Percentiles rank a stretch among this genome's conserved stretches.
Evolutionary conservation across 2,888 invertebrate species (phyloP).

Genomic region (Hanleya hanleyi): DNA sequence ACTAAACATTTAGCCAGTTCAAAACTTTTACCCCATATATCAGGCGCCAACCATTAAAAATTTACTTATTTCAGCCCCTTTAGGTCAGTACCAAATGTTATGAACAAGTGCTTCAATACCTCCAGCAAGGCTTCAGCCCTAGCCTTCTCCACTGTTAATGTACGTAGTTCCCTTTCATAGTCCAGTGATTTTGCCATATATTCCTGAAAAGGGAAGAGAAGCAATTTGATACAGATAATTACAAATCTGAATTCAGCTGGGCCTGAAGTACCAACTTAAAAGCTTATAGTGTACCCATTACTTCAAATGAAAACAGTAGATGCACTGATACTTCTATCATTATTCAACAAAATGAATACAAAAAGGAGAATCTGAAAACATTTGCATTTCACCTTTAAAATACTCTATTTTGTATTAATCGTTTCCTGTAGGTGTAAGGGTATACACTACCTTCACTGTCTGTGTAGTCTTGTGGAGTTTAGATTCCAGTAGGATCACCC

Average conservation of each 20-base stretch:
- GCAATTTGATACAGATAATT: too few species aligned
- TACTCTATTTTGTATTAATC: not conserved
- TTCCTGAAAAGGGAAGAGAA: conserved; percentile 54
- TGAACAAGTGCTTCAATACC: too few species aligned
- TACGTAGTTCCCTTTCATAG: conserved; percentile 64
- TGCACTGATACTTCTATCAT: too few species aligned
- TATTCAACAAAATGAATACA: too few species aligned
- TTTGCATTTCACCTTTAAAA: too few species aligned
- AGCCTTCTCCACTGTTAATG: conserved; percentile 60
- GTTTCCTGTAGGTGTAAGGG: not conserved
- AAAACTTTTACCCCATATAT: not conserved
- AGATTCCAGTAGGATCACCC: conserved; percentile 63
- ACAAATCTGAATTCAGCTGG: too few species aligned
- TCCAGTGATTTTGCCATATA: conserved; percentile 66
- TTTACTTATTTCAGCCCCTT: not conserved
- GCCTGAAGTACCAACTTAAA: too few species aligned
- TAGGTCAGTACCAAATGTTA: not conserved
- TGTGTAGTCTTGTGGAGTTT: conserved; percentile 62
- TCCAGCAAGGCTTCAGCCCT: conserved; percentile 60
- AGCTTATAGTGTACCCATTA: too few species aligned
- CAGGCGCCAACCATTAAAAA: not conserved
- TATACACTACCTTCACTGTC: conserved; percentile 65
- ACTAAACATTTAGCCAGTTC: not conserved
- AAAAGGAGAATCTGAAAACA: too few species aligned
- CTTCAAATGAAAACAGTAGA: too few species aligned